These are phyloP conservation scores for Aquatica leii DNA, from an alignment of 2,888 invertebrate species.

Conservation along the genomic window DNA sequence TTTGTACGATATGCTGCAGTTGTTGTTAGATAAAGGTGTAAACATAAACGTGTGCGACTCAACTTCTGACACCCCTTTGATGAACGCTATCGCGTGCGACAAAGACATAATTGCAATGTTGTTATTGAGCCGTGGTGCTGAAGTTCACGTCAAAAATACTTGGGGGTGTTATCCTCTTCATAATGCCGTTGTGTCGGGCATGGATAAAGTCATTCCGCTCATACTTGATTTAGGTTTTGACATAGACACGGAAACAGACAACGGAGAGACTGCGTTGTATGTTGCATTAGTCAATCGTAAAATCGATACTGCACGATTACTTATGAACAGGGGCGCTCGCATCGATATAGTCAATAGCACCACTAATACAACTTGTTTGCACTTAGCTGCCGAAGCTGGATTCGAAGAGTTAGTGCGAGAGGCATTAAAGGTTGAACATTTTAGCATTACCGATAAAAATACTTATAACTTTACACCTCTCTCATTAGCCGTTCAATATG, in stretches of 20 bases:
- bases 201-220: background rate
- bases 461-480: background rate
- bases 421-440: too few relatives aligned
- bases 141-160: background rate
- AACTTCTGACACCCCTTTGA: background rate
- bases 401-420: background rate
- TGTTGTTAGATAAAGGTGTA: background rate
- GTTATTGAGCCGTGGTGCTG: background rate
- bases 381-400: background rate
- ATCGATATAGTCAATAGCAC: background rate
- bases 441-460: background rate
- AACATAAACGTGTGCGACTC: too few relatives aligned
- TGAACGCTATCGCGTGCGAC: background rate
- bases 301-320: background rate
- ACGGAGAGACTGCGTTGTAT: background rate
- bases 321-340: background rate
- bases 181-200: background rate
- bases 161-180: background rate
- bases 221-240: slow-evolving; percentile 2
- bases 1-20: background rate
- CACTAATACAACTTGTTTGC: background rate
- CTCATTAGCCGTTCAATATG: background rate
- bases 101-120: background rate
- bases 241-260: background rate
- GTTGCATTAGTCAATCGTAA: background rate